Evolutionary conservation across 1,140 invertebrate species (phyloP).

Genomic region (Aradophagus sp.): DNA sequence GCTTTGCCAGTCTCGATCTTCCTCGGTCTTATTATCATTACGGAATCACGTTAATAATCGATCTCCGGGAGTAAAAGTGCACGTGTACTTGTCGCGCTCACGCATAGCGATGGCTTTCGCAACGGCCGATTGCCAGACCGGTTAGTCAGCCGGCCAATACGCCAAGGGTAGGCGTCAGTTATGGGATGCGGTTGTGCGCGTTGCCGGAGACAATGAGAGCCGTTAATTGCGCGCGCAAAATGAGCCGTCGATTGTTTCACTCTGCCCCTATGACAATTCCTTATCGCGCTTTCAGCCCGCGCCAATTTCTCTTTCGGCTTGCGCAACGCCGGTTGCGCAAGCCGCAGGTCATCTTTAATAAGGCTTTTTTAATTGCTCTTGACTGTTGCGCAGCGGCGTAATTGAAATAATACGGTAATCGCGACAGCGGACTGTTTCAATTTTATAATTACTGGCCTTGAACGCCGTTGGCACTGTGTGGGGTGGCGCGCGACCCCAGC

Average conservation of each 20-base stretch:
- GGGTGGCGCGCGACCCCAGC: no score
- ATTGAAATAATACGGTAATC: slow-evolving; percentile 41
- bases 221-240: no score
- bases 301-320: slow-evolving; percentile 38
- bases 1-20: no score
- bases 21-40: slow-evolving; percentile 40
- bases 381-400: slow-evolving; percentile 22
- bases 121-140: slow-evolving; percentile 56
- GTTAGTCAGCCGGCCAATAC: slow-evolving; percentile 61
- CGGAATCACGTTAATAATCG: slow-evolving; percentile 51
- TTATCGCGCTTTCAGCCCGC: slow-evolving; percentile 37
- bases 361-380: slow-evolving; percentile 29
- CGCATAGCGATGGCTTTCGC: slow-evolving; percentile 54
- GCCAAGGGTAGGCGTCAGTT: slow-evolving; percentile 50
- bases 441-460: no score
- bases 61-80: slow-evolving; percentile 53
- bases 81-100: slow-evolving; percentile 50
- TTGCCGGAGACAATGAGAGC: slow-evolving; percentile 46
- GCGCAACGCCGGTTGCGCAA: slow-evolving; percentile 36
- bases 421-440: no score
- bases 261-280: slow-evolving; percentile 52
- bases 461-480: no score
- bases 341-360: slow-evolving; percentile 33
- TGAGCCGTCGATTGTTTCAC: slow-evolving; percentile 59
- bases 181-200: slow-evolving; percentile 41